Base-by-base conservation (phyloP, 2,888 invertebrate species). In the Hypomecis atomaria region DNA sequence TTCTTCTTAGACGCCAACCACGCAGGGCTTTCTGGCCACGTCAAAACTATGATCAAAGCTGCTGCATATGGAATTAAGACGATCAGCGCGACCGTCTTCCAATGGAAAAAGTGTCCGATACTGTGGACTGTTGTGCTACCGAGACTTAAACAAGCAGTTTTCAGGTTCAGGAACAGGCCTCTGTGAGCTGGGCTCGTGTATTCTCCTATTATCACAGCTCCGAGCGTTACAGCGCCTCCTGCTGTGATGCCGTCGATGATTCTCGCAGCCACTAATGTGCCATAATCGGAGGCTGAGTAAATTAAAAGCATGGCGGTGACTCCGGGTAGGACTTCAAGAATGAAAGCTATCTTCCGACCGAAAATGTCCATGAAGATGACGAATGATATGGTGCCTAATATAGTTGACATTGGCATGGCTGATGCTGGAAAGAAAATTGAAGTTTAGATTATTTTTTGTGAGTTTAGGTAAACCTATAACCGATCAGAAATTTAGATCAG, bases 21-120 rank as follows among this genome's bases (percentile, higher is more conserved):
- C 5, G 89, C 85, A 0, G 95, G 95, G 23, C 95, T 93, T 81
- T 95, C 95, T 0, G 94, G 94, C 70, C 94, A 83, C 0, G 93
- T 87, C 6, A 84, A 77, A 1, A 94, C 82, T 0, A 88, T 77
- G 0, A 77, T 1, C 1, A 86, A 53, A 0, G 85, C 72, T 0
- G 79, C 0, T 0, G 78, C 9, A 40, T 77, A 71, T 0, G 88
- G 86, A 0, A 82, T 42, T 4, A 84, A 6, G 0, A 76, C 71
- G 0, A 81, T 56, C 2, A 85, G 55, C 0, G 86, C 83, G 0
- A 86, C 67, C 0, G 76, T 82, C 58, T 80, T 79, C 85, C 85
- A 89, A 5, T 78, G 60, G 1, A 72, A 71, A 43, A 71, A 81
- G 52, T 81, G 65, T 0, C 81, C 82, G 4, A 84, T 55, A 1